These are phyloP conservation scores for Pangasius larnaudii DNA, from an alignment of 2,797 vertebrate genomes.

Conservation along the genomic window DNA sequence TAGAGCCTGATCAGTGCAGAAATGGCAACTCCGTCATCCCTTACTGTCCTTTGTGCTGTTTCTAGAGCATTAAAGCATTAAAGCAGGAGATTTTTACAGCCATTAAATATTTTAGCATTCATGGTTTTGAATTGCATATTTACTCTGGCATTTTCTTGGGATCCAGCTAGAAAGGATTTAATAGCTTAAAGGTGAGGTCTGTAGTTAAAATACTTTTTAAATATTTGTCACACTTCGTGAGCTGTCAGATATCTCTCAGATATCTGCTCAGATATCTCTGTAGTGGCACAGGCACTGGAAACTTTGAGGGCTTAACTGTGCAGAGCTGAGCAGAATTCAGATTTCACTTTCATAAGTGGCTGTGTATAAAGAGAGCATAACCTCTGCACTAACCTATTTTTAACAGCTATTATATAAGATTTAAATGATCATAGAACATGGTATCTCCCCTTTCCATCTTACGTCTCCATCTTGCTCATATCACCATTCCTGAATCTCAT, in stretches of 20 bases:
- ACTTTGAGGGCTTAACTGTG: background rate
- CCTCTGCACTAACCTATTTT: slow-evolving; percentile 66
- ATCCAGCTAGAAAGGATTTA: background rate
- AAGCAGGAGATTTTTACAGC: background rate
- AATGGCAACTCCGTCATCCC: background rate
- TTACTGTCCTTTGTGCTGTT: background rate
- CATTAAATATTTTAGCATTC: background rate
- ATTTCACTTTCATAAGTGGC: background rate
- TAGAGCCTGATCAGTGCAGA: background rate
- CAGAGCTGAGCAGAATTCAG: background rate
- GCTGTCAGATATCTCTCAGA: background rate
- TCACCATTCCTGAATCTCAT: background rate
- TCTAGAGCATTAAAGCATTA: background rate
- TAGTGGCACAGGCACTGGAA: background rate
- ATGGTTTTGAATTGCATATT: background rate
- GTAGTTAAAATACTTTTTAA: background rate
- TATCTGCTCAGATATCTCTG: background rate
- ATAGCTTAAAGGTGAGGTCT: background rate
- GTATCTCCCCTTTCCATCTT: slow-evolving; percentile 6
- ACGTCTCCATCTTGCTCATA: slow-evolving; percentile 41
- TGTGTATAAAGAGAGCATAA: background rate
- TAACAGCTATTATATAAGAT: slow-evolving; percentile 69
- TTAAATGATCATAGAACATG: slow-evolving; percentile 58
- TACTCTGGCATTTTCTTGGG: background rate
- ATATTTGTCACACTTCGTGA: background rate